These are phyloP conservation scores for Drosophila leonis DNA, from an alignment of 2,888 invertebrate genomes.

Conservation along the genomic window DNA sequence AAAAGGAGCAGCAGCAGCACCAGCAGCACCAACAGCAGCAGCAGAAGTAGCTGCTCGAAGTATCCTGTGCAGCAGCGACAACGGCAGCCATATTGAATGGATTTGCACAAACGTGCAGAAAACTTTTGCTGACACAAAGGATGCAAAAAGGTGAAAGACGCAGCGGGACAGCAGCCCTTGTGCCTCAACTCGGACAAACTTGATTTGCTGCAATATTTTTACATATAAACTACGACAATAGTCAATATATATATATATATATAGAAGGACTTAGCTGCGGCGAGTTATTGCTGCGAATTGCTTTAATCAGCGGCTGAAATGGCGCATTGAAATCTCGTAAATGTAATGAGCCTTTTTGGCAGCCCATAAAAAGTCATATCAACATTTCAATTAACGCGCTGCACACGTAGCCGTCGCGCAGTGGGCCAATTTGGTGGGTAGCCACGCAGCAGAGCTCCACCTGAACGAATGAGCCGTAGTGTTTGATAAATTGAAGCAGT, in stretches of 20 bases:
- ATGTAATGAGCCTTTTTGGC: constrained; percentile 79
- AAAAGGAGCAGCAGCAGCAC: constrained; percentile 61
- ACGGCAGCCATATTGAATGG: constrained; percentile 79
- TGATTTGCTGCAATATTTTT: constrained; percentile 64
- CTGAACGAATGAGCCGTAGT: constrained; percentile 77
- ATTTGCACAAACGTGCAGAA: constrained; percentile 79
- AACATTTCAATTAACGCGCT: constrained; percentile 78
- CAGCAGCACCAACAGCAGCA: constrained; percentile 65
- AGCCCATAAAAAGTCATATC: constrained; percentile 81
- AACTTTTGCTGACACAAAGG: constrained; percentile 80
- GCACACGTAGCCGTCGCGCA: constrained; percentile 61
- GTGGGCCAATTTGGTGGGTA: constrained; percentile 20
- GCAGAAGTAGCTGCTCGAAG: constrained; percentile 29
- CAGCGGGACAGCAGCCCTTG: constrained; percentile 40
- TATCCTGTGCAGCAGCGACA: constrained; percentile 18
- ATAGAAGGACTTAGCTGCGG: background rate
- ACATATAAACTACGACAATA: constrained; percentile 46
- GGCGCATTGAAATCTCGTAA: constrained; percentile 69
- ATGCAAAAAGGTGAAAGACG: constrained; percentile 74
- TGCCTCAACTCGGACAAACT: constrained; percentile 61
- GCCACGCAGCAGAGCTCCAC: constrained; percentile 26
- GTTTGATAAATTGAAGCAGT: constrained; percentile 76
- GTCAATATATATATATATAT: background rate
- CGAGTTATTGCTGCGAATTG: constrained; percentile 68
- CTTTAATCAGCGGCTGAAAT: constrained; percentile 63